Percentiles rank a stretch among this genome's conserved stretches.
Evolutionary conservation across 2,113 vertebrate genomes (phyloP).

Genomic region (Gadus macrocephalus): DNA sequence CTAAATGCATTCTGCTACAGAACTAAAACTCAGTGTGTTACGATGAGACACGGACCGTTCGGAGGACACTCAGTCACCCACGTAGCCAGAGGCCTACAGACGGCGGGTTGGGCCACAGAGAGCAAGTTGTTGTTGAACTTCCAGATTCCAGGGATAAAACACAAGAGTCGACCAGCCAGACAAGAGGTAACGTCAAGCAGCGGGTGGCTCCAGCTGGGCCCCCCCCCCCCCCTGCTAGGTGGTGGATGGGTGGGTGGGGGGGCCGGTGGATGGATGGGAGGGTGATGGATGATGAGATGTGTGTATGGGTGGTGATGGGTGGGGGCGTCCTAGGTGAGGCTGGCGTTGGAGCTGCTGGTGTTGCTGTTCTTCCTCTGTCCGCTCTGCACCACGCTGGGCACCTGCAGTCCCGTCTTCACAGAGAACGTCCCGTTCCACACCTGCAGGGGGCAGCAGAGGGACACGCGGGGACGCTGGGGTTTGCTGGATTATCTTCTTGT

Average conservation of each 20-base stretch:
- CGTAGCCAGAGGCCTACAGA: constrained; percentile 30
- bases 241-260: neutral
- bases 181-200: constrained; percentile 35
- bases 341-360: constrained; percentile 92
- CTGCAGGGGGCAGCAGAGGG: constrained; percentile 56
- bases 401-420: constrained; percentile 86
- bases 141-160: constrained; percentile 30
- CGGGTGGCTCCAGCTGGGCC: constrained; percentile 13
- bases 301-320: too few species aligned
- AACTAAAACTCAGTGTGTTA: constrained; percentile 32
- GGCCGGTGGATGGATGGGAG: neutral
- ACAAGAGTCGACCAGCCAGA: constrained; percentile 28
- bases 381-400: constrained; percentile 83
- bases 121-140: constrained; percentile 11
- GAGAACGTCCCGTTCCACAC: constrained; percentile 96
- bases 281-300: neutral
- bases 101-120: constrained; percentile 29
- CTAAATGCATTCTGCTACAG: constrained; percentile 45
- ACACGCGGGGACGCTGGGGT: too few species aligned
- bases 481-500: too few species aligned
- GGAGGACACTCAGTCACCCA: constrained; percentile 28
- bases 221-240: neutral
- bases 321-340: constrained; percentile 76
- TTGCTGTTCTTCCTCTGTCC: constrained; percentile 88
- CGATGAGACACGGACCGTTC: constrained; percentile 19